A percentile compares a stretch with the other conserved stretches of the same genome.
phyloP scores from a whole-genome alignment of 2,113 vertebrate species.

The Todiramphus saurophagus region DNA sequence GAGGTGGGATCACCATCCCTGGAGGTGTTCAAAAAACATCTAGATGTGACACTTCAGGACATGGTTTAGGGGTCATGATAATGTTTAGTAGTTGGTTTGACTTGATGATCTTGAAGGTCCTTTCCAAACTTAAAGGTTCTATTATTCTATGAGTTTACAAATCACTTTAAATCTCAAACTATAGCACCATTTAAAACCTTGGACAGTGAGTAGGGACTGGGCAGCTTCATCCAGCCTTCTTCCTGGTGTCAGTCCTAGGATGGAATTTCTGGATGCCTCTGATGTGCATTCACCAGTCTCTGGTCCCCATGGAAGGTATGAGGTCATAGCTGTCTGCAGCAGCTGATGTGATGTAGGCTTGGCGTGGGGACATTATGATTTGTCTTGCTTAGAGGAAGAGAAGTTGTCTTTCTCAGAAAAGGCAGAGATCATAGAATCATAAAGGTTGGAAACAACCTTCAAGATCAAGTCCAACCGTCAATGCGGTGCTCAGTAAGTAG shows the following conservation, averaged over 20 bases:
- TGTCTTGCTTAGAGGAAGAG: not conserved
- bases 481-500: rapidly evolving
- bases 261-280: not conserved
- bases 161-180: not conserved
- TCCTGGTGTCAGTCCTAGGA: too few relatives aligned
- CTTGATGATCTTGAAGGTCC: too few relatives aligned
- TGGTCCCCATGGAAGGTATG: rapidly evolving
- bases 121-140: too few relatives aligned
- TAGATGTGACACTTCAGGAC: too few relatives aligned
- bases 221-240: not conserved
- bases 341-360: rapidly evolving
- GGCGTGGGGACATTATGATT: rapidly evolving
- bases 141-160: not conserved
- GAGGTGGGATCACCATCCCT: too few relatives aligned
- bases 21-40: too few relatives aligned
- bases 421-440: not conserved
- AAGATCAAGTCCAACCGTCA: not conserved
- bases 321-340: rapidly evolving
- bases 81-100: too few relatives aligned
- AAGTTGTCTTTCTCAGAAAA: not conserved
- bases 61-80: too few relatives aligned
- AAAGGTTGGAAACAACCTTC: too few relatives aligned
- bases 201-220: not conserved
- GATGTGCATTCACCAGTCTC: too few relatives aligned
- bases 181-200: not conserved